Evolutionary conservation across 2,113 vertebrate species (phyloP).

Genomic region (Vanacampus margaritifer): DNA sequence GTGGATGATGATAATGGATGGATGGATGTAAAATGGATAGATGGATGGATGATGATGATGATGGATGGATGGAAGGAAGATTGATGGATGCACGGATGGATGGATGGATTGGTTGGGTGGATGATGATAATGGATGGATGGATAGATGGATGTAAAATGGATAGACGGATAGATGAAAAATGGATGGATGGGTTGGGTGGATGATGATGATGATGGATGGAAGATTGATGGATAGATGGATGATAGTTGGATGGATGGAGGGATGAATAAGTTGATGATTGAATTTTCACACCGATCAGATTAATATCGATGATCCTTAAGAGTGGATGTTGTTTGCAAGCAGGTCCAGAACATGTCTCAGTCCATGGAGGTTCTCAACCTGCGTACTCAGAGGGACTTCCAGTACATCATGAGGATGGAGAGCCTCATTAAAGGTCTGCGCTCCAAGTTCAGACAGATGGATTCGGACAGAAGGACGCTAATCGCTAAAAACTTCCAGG

Average conservation of each 20-base stretch:
- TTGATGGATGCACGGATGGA: no score
- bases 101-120: no score
- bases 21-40: no score
- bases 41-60: no score
- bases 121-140: no score
- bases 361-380: conserved; percentile 97
- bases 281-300: not conserved
- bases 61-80: no score
- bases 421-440: conserved; percentile 94
- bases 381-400: conserved; percentile 97
- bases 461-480: conserved; percentile 93
- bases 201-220: no score
- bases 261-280: not conserved
- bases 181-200: no score
- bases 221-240: not conserved
- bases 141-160: no score
- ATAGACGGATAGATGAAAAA: no score
- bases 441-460: conserved; percentile 93
- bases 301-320: not conserved
- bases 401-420: conserved; percentile 99
- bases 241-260: conserved; percentile 10
- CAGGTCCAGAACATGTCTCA: conserved; percentile 99
- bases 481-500: conserved; percentile 95
- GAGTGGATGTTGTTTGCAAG: conserved; percentile 37
- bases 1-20: no score